These are phyloP conservation scores for Eulacestoma nigropectus DNA, from an alignment of 2,113 vertebrate genomes.

Conservation along the genomic window DNA sequence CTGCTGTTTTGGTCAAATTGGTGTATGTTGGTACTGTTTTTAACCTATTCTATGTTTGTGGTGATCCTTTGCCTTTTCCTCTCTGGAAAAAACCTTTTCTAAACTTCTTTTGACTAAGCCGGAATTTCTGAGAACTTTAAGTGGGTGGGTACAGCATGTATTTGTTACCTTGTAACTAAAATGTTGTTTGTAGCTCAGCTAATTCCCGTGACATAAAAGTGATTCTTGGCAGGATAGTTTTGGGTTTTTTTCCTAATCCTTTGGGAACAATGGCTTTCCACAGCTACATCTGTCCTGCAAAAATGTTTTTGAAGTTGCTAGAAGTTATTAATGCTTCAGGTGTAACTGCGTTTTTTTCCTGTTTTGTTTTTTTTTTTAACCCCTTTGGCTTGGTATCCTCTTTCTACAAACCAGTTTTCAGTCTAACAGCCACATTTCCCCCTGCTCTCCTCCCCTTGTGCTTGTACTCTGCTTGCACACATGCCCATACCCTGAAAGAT, in stretches of 20 bases:
- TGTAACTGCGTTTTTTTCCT: not conserved
- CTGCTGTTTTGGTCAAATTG: not conserved
- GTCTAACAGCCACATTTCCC: not conserved
- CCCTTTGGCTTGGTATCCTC: not conserved
- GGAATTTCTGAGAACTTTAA: not conserved
- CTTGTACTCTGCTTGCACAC: not conserved
- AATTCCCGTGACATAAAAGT: rapidly evolving
- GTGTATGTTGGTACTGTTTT: not conserved
- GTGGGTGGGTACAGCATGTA: not conserved
- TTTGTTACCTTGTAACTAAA: not conserved
- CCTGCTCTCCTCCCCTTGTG: not conserved
- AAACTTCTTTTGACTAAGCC: not conserved
- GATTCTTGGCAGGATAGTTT: not conserved
- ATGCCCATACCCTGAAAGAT: not conserved
- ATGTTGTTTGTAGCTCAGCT: not conserved
- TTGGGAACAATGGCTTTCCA: not conserved
- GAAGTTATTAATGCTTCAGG: not conserved
- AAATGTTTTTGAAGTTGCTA: not conserved
- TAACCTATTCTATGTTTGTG: rapidly evolving
- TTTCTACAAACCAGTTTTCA: not conserved
- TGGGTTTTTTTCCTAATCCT: not conserved
- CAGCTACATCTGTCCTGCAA: not conserved
- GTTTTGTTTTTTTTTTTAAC: not conserved
- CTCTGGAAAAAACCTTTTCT: not conserved
- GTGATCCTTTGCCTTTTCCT: not conserved